phyloP scores from a whole-genome alignment of 92 coral and sea anemone genomes.

The Parazoanthus atlanticus region DNA sequence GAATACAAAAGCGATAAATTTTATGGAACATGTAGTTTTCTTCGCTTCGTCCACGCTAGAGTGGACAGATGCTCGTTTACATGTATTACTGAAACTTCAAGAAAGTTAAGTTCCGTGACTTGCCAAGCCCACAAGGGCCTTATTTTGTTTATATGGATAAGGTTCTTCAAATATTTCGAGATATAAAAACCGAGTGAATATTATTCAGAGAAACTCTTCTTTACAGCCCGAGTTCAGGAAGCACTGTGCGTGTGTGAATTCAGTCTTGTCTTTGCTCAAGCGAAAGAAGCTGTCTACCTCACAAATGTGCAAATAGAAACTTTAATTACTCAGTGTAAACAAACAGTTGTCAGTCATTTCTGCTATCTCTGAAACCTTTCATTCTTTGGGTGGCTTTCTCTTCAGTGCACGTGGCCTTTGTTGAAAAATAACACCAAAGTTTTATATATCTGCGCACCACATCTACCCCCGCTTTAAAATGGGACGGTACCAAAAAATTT shows the following conservation, averaged over 20 bases:
- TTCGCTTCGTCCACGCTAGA: background rate
- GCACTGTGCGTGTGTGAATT: background rate
- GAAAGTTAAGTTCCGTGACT: slow-evolving; percentile 17
- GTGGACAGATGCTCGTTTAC: background rate
- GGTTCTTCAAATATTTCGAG: background rate
- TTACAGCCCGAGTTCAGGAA: background rate
- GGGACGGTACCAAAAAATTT: background rate
- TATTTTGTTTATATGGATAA: too few relatives aligned
- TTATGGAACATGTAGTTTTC: background rate
- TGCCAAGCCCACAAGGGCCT: slow-evolving; percentile 4
- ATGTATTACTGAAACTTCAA: background rate
- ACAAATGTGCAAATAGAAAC: background rate
- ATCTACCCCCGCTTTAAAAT: too few relatives aligned
- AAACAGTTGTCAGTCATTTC: background rate
- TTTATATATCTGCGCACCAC: too few relatives aligned
- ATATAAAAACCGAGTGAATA: background rate
- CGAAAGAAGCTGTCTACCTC: background rate
- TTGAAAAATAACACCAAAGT: too few relatives aligned
- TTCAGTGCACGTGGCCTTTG: background rate
- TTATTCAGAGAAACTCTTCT: background rate
- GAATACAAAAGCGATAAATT: background rate
- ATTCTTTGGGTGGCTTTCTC: background rate
- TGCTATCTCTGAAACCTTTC: background rate
- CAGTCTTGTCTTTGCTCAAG: background rate
- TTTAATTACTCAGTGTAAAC: slow-evolving; percentile 4